Evolutionary conservation across 2,888 invertebrate species (phyloP), one percentile per base, ranked within the genome.

Genomic region (Gonocerus acuteangulatus): DNA sequence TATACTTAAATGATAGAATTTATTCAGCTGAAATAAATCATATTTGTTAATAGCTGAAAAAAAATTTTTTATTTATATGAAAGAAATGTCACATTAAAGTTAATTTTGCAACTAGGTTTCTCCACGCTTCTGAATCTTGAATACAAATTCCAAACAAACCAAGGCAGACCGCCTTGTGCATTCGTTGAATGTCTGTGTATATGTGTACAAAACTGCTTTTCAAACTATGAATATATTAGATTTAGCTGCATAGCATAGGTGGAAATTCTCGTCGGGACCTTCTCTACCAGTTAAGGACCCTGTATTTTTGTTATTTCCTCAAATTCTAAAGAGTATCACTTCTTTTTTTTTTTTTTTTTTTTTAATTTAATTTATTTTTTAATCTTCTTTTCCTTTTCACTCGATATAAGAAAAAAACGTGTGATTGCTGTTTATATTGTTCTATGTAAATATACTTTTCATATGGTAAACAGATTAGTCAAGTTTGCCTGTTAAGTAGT

Each of bases 391-490:
- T 48, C 32, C 16, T 11, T 19, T 51, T 51, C 36, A 36, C 19
- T 19, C 34, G 34, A 51, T 51, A n/a, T 54, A 39, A 54, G 39
- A 42, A 22, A 36, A 6, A 36, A 42, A 54, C 23, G 42, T 54
- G 54, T 54, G 54, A 54, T 54, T 54, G 54, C 13, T 52, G 22
- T 54, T 42, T 36, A 23, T 44, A 47, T 32, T 13, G 22, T 48
- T 19, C 42, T 60, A 34, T 63, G 62, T 63, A 63, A 16, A 63
- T 63, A 63, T 44, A 36, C 48, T 47, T 63, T 60, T 60, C 62
- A 21, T 51, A 54, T 48, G 62, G 60, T 48, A 54, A 63, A 47
- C 60, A 52, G 19, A 54, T 63, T 63, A 63, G 62, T 63, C 62
- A 56, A 44, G 62, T 63, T 63, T 63, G 27, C 36, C 52, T 52